Evolutionary conservation across 2,797 vertebrate species (phyloP), one percentile per base, ranked within the genome.

Genomic region (Ctenopoma multispine): DNA sequence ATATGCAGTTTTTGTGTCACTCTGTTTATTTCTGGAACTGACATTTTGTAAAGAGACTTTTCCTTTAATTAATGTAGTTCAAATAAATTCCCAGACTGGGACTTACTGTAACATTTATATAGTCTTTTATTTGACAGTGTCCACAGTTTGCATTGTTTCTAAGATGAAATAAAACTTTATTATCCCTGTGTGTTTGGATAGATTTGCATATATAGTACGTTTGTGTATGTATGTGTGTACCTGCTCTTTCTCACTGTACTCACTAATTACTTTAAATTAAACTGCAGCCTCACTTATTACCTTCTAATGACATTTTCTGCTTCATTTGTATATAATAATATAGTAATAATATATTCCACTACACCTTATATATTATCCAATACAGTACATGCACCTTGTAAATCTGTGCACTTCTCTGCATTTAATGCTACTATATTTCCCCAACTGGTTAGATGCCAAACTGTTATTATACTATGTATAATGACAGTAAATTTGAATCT

Each of bases 261-360:
- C 57, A 57, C 72, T 75, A 84, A 86, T 84, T 69, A 79, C 68
- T 86, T 67, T 76, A 51, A 69, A 83, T 83, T 69, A 66, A 86
- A 85, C 61, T 67, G 61, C 54, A 38, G 62, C 23, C 15, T 70
- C 41, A 67, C 72, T 64, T 75, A 63, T 66, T 80, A 62, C 57
- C 61, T 64, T 75, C 59, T 85, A 71, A 86, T 84, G 36, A 66
- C 73, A n/a, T n/a, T n/a, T n/a, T n/a, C n/a, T n/a, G n/a, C n/a
- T n/a, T n/a, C n/a, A n/a, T n/a, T n/a, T n/a, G n/a, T n/a, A n/a
- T n/a, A n/a, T n/a, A n/a, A n/a, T n/a, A n/a, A n/a, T n/a, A n/a
- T n/a, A n/a, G n/a, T n/a, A n/a, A n/a, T n/a, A n/a, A n/a, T n/a
- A n/a, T n/a, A n/a, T n/a, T n/a, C n/a, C n/a, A n/a, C n/a, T n/a